These are phyloP conservation scores for Adela reaumurella DNA, from an alignment of 2,888 invertebrate genomes.

Conservation along the genomic window DNA sequence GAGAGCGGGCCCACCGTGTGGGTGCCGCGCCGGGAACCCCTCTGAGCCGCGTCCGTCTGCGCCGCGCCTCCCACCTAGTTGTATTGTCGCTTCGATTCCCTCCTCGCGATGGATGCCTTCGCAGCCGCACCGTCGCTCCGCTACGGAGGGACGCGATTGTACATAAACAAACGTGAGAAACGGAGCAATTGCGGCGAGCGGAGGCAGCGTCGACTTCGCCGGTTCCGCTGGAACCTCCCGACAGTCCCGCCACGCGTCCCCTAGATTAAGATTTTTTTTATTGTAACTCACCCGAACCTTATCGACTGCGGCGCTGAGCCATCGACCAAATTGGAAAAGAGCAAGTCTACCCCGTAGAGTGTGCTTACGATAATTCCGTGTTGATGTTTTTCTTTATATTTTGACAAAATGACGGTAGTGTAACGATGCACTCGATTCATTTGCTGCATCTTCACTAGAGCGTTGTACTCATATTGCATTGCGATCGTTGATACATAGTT, in stretches of 20 bases:
- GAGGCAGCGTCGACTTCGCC: too few relatives aligned
- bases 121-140: too few relatives aligned
- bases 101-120: too few relatives aligned
- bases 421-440: background rate
- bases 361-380: background rate
- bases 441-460: background rate
- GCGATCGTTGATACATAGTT: background rate
- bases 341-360: background rate
- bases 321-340: background rate
- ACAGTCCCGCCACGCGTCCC: too few relatives aligned
- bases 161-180: too few relatives aligned
- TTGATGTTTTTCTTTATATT: background rate
- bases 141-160: too few relatives aligned
- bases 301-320: background rate
- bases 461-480: too few relatives aligned
- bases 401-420: background rate
- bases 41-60: conserved; percentile 73
- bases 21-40: conserved; percentile 95
- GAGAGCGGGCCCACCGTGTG: conserved; percentile 96
- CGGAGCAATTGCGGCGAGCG: too few relatives aligned
- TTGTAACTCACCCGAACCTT: background rate
- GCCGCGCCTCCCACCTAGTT: too few relatives aligned
- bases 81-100: too few relatives aligned
- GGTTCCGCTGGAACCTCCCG: too few relatives aligned
- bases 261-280: background rate